Evolutionary conservation across 1,140 invertebrate genomes (phyloP).

Genomic region (Ptiloglossa arizonensis): DNA sequence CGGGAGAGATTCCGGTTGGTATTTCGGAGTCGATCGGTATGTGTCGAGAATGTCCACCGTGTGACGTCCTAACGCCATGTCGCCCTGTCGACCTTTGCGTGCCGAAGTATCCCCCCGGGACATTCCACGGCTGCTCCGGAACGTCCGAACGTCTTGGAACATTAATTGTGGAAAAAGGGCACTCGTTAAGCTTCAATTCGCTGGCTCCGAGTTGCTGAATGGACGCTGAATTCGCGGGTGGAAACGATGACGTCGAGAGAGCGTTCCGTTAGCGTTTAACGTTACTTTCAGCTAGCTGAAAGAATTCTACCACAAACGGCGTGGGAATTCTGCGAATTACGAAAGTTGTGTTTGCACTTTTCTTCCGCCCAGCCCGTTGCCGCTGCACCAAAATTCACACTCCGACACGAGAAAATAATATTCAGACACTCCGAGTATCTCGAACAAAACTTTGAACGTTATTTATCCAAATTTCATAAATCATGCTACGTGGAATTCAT

Average conservation of each 20-base stretch:
- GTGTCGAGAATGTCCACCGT: conserved; percentile 73
- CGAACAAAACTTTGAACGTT: no score
- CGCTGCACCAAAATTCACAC: no score
- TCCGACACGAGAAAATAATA: no score
- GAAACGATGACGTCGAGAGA: neutral
- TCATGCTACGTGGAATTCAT: no score
- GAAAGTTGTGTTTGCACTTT: no score
- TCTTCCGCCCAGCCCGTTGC: no score
- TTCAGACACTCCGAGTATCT: no score
- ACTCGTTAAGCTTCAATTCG: conserved; percentile 44
- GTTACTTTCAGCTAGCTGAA: no score
- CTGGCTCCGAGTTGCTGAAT: conserved; percentile 4
- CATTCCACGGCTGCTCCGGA: conserved; percentile 46
- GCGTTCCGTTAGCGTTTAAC: neutral
- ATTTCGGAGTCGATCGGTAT: conserved; percentile 68
- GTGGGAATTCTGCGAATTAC: no score
- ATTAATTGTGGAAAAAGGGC: conserved; percentile 44
- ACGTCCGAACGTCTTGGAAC: conserved; percentile 43
- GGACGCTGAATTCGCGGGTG: conserved; percentile 11
- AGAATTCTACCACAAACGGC: no score
- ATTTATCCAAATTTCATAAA: no score
- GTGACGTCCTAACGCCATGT: conserved; percentile 74
- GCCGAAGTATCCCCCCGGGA: conserved; percentile 59
- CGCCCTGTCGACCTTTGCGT: conserved; percentile 62
- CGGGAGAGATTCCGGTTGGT: conserved; percentile 44